Conservation (phyloP, 1,140 invertebrate genomes). For the Pentalonia nigronervosa region DNA sequence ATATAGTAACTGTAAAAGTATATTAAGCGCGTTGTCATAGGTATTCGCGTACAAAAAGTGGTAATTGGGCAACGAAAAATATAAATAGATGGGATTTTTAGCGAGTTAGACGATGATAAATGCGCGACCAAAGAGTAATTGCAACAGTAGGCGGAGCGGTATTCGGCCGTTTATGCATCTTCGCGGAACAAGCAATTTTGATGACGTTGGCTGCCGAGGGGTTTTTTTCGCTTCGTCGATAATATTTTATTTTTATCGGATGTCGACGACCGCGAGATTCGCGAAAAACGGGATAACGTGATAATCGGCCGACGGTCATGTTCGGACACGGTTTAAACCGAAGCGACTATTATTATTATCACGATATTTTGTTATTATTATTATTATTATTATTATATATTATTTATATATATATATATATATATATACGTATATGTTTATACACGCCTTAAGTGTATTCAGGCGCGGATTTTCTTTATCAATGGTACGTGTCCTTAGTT, state of each 20-base stretch:
- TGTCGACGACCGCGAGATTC: constrained; percentile 43
- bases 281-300: constrained; percentile 27
- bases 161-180: neutral
- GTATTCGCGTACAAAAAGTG: neutral
- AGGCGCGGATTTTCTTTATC: neutral
- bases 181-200: neutral
- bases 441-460: neutral
- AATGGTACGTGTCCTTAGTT: neutral
- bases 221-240: neutral
- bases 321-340: constrained; percentile 26
- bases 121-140: neutral
- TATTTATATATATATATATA: neutral
- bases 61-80: neutral
- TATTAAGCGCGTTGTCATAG: neutral
- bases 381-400: neutral
- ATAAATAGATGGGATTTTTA: neutral
- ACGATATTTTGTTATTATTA: constrained; percentile 2
- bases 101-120: neutral
- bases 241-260: neutral
- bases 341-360: constrained; percentile 25
- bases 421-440: neutral
- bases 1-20: neutral
- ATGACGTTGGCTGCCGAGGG: neutral
- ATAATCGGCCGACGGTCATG: constrained; percentile 32
- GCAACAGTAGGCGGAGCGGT: neutral